Evolutionary conservation across 2,113 vertebrate genomes (phyloP).

Genomic region (Bombycilla garrulus): DNA sequence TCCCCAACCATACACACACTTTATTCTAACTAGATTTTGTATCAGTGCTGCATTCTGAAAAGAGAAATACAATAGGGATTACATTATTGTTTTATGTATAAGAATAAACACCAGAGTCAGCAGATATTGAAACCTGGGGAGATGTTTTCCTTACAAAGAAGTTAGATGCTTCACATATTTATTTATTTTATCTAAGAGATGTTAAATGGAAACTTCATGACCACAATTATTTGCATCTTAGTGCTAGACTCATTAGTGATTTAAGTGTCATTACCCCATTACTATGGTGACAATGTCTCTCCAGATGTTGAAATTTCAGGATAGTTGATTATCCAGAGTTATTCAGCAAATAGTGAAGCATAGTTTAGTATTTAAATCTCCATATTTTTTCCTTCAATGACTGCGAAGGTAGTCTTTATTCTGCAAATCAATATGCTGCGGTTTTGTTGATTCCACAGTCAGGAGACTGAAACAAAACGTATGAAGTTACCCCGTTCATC

Average conservation of each 20-base stretch:
- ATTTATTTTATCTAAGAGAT: slow-evolving; percentile 41
- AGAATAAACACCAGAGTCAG: slow-evolving; percentile 30
- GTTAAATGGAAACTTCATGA: slow-evolving; percentile 7
- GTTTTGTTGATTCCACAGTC: slow-evolving; percentile 46
- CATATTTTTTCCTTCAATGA: slow-evolving; percentile 27
- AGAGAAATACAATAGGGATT: slow-evolving; percentile 15
- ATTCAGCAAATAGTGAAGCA: slow-evolving; percentile 29
- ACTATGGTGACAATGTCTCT: not conserved
- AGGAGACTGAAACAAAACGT: slow-evolving; percentile 63
- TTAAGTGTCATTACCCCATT: slow-evolving; percentile 29
- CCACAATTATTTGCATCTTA: slow-evolving; percentile 47
- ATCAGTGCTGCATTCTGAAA: not conserved
- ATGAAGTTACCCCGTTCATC: slow-evolving; percentile 61
- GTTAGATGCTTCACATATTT: slow-evolving; percentile 18
- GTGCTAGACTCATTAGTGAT: not conserved
- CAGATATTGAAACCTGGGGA: not conserved
- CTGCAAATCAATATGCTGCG: slow-evolving; percentile 38
- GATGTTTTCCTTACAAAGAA: slow-evolving; percentile 20
- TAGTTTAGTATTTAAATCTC: slow-evolving; percentile 15
- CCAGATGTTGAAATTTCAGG: slow-evolving; percentile 2
- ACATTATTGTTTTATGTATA: slow-evolving; percentile 23
- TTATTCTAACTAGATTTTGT: slow-evolving; percentile 17
- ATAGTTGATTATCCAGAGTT: not conserved
- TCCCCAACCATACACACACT: not conserved
- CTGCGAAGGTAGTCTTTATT: slow-evolving; percentile 21